Base-by-base conservation (phyloP, 2,797 vertebrate genomes). In the Sandelia bainsii region DNA sequence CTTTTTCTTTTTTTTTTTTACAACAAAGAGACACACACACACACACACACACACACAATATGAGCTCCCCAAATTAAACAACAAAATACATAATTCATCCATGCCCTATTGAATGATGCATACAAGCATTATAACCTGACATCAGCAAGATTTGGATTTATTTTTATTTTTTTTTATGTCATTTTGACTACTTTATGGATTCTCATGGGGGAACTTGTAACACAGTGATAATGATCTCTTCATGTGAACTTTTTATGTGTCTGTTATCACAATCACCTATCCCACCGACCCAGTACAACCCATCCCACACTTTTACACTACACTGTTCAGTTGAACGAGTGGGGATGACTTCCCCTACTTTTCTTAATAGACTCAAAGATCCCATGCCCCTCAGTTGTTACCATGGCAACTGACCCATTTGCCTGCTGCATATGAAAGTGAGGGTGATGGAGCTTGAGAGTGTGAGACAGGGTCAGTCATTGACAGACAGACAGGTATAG, bases 381-480 rank as follows among this genome's bases (percentile, higher is more conserved):
- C 95, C 93, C 93, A 96, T 94, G 95, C 96, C 96, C 95, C 94
- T 95, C 82, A 86, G 94, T 87, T 95, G 96, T 98, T 97, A 92
- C 96, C 93, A 97, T 96, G 95, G 96, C 93, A 97, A 98, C 96
- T 95, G 93, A 93, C 94, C 95, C 95, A 96, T 98, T 97, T 97
- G 96, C 95, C 95, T 89, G 91, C 92, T 94, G 94, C 95, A 95
- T 96, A 95, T 94, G 91, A 80, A 84, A 81, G 76, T 73, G 74
- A 84, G 80, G 81, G 69, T n/a, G 45, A 86, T 80, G 50, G 68
- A 79, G 74, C 68, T 71, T 29, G 58, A 63, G 82, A 77, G 75
- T 68, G 67, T 45, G 69, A 83, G 71, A 68, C 64, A 23, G 76
- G 85, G 87, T 91, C 83, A 82, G 63, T 45, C 46, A 40, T 65